These are phyloP conservation scores for Loris lydekkerianus DNA, from an alignment of 2,797 vertebrate genomes.

Conservation along the genomic window DNA sequence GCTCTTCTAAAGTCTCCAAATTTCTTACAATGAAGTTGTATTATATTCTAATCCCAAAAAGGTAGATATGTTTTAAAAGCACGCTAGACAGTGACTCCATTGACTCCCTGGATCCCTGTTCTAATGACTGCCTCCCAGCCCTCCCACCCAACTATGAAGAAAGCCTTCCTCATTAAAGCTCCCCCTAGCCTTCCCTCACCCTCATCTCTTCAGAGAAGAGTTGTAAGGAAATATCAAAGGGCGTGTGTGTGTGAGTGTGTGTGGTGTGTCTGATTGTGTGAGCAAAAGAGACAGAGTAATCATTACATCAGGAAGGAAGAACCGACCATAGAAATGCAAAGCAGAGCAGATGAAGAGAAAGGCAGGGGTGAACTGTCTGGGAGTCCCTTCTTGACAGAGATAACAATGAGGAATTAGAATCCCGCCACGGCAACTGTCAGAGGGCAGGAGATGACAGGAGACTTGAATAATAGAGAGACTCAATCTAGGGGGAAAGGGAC, in stretches of 20 bases:
- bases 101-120: not conserved
- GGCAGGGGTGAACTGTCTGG: not conserved
- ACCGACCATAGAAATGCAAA: slow-evolving; percentile 78
- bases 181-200: slow-evolving; percentile 48
- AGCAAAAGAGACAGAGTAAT: slow-evolving; percentile 62
- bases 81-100: not conserved
- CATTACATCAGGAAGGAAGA: slow-evolving; percentile 65
- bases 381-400: slow-evolving; percentile 52
- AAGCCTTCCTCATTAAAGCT: slow-evolving; percentile 73
- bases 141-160: slow-evolving; percentile 13
- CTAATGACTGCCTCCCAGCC: slow-evolving; percentile 43
- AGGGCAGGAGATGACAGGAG: slow-evolving; percentile 42
- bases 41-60: slow-evolving; percentile 58
- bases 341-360: slow-evolving; percentile 54
- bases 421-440: slow-evolving; percentile 52
- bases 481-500: not conserved
- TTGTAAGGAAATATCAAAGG: slow-evolving; percentile 77
- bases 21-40: slow-evolving; percentile 26
- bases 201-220: slow-evolving; percentile 52
- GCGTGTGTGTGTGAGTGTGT: not conserved
- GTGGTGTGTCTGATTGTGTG: not conserved
- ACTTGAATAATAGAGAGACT: not conserved
- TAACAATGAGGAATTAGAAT: slow-evolving; percentile 70
- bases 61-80: not conserved
- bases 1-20: slow-evolving; percentile 46